A percentile compares a stretch with the other conserved stretches of the same genome.
phyloP scores from a whole-genome alignment of 2,888 invertebrate species.

The Anticlea derivata region DNA sequence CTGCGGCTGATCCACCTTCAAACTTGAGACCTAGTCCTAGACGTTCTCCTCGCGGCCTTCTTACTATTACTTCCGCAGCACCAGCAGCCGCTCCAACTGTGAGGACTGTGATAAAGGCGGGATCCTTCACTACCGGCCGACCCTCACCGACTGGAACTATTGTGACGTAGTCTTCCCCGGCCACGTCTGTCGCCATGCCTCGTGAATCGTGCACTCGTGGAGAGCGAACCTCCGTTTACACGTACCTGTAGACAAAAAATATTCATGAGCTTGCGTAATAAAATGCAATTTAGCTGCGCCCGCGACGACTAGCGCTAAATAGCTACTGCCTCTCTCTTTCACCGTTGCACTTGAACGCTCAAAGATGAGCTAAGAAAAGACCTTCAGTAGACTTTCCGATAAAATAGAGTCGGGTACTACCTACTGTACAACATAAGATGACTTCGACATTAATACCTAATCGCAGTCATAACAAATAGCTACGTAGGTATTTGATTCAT shows the following conservation, averaged over 20 bases:
- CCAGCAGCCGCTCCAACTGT: slow-evolving; percentile 81
- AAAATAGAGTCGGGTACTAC: slow-evolving; percentile 1
- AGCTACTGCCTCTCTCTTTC: slow-evolving; percentile 73
- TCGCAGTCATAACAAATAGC: too few species aligned
- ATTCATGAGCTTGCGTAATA: slow-evolving; percentile 68
- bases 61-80: slow-evolving; percentile 90
- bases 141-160: slow-evolving; percentile 83
- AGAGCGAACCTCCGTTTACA: slow-evolving; percentile 55
- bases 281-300: slow-evolving; percentile 61
- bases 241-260: slow-evolving; percentile 73
- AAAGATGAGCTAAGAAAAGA: slow-evolving; percentile 49
- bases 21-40: slow-evolving; percentile 96
- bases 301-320: slow-evolving; percentile 59
- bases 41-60: slow-evolving; percentile 94
- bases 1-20: slow-evolving; percentile 93
- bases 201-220: slow-evolving; percentile 61
- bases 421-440: too few species aligned
- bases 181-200: slow-evolving; percentile 77
- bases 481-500: neutral
- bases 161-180: slow-evolving; percentile 82
- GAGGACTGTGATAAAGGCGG: slow-evolving; percentile 85
- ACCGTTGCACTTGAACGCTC: slow-evolving; percentile 63
- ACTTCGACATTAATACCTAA: neutral
- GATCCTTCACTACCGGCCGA: slow-evolving; percentile 62
- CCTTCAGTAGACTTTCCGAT: slow-evolving; percentile 11